These are phyloP conservation scores for Amphilophus citrinellus DNA, from an alignment of 2,113 vertebrate genomes.

Conservation along the genomic window DNA sequence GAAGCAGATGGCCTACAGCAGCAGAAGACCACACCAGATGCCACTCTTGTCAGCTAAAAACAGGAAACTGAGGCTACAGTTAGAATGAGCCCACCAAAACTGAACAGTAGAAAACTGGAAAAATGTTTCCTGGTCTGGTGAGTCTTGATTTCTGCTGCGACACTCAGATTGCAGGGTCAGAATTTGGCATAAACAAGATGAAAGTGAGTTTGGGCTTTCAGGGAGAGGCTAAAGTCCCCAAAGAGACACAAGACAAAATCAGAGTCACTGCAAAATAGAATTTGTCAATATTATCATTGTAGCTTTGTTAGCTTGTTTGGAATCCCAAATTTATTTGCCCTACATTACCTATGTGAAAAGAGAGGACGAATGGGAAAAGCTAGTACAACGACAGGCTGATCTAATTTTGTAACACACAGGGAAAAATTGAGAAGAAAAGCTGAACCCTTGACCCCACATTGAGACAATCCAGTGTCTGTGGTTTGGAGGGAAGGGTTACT, in stretches of 20 bases:
- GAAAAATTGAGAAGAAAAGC: neutral
- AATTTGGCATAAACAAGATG: neutral
- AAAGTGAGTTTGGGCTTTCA: conserved; percentile 1
- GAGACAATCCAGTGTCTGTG: neutral
- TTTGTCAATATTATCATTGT: neutral
- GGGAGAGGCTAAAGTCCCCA: neutral
- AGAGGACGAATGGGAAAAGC: neutral
- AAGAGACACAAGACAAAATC: neutral
- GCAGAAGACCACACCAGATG: neutral
- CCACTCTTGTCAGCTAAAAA: neutral
- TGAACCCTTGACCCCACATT: neutral
- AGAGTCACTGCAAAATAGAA: neutral
- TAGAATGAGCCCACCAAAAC: neutral
- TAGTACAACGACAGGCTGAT: neutral
- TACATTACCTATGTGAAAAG: neutral
- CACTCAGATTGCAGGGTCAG: neutral
- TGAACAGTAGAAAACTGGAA: neutral
- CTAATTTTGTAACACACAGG: neutral
- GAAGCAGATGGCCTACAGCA: neutral
- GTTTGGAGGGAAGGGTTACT: neutral
- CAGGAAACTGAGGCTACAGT: neutral
- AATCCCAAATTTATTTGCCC: neutral
- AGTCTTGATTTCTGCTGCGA: neutral
- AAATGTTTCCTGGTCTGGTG: neutral
- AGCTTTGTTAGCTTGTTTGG: neutral